A percentile compares a stretch with the other conserved stretches of the same genome.
These are phyloP conservation scores for Melanogrammus aeglefinus DNA, from an alignment of 2,797 vertebrate species.

Conservation along the genomic window DNA sequence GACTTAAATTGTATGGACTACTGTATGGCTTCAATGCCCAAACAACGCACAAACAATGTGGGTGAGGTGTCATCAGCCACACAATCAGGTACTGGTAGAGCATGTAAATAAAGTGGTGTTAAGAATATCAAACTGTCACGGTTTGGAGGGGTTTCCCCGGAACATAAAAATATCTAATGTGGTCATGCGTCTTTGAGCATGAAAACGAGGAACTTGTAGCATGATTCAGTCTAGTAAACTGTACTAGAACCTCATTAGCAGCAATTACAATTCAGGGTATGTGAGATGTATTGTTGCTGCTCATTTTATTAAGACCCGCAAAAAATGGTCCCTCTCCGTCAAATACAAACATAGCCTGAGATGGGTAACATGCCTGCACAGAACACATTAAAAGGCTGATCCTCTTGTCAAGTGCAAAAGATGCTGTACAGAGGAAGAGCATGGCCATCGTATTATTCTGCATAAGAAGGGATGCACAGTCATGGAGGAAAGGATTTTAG, in stretches of 20 bases:
- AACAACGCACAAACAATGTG: not conserved
- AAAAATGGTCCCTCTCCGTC: not conserved
- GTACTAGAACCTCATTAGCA: constrained; percentile 4
- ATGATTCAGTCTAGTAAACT: constrained; percentile 20
- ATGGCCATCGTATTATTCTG: not conserved
- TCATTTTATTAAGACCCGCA: not conserved
- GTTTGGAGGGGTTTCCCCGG: constrained; percentile 59
- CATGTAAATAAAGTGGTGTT: constrained; percentile 10
- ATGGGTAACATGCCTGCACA: not conserved
- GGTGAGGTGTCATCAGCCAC: not conserved
- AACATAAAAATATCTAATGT: constrained; percentile 17
- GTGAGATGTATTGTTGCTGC: not conserved
- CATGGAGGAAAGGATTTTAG: not conserved
- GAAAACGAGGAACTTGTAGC: constrained; percentile 52
- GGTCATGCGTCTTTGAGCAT: constrained; percentile 46
- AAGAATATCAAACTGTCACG: constrained; percentile 31
- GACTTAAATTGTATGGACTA: not conserved
- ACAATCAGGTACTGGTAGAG: not conserved
- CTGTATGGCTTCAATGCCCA: not conserved
- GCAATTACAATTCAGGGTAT: not conserved
- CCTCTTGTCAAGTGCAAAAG: not conserved
- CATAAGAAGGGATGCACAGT: constrained; percentile 1
- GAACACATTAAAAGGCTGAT: not conserved
- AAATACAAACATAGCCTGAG: not conserved
- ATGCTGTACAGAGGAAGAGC: not conserved